Evolutionary conservation across 2,888 invertebrate genomes (phyloP), one percentile per base, ranked within the genome.

Genomic region (Iphiclides podalirius): DNA sequence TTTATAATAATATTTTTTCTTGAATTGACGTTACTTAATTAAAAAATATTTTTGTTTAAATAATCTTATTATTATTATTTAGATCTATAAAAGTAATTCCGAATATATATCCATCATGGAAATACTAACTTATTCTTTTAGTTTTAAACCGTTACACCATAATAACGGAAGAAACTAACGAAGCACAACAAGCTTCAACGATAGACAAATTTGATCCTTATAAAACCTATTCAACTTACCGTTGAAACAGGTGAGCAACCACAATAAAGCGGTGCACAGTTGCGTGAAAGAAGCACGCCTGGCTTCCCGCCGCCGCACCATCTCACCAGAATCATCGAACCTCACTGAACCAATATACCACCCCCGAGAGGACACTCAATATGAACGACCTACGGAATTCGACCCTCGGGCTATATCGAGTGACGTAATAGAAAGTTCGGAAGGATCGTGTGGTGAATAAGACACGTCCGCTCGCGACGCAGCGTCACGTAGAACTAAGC

Each of bases 391-490:
- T 65, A 69, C 67, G 61, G 58, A 66, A 73, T 67, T 64, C 66
- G 71, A 75, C 72, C 72, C 72, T 66, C 69, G 63, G 66, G 66
- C 64, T 59, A 59, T 62, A 23, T 49, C 44, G 64, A 62, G 70
- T 86, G 84, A 86, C 83, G 85, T 84, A 85, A 86, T 74, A 60
- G 65, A 77, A 81, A 78, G 76, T 81, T 76, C 55, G 55, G 46
- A 6, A 35, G 14, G 39, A 42, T 15, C 50, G 45, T 42, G 50
- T 41, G 1, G 6, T 13, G 33, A 28, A 1, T 12, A 33, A 23
- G 54, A 55, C 59, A 70, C 83, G 67, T 63, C 75, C 69, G 64
- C 60, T 66, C 80, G 48, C 67, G 42, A 31, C 67, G 69, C 68
- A 61, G 69, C 63, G 64, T 63, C 66, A 66, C 72, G 75, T 63